A percentile compares a stretch with the other conserved stretches of the same genome.
These are phyloP conservation scores for Eupithecia pulchellata DNA, from an alignment of 2,888 invertebrate genomes.

Conservation along the genomic window DNA sequence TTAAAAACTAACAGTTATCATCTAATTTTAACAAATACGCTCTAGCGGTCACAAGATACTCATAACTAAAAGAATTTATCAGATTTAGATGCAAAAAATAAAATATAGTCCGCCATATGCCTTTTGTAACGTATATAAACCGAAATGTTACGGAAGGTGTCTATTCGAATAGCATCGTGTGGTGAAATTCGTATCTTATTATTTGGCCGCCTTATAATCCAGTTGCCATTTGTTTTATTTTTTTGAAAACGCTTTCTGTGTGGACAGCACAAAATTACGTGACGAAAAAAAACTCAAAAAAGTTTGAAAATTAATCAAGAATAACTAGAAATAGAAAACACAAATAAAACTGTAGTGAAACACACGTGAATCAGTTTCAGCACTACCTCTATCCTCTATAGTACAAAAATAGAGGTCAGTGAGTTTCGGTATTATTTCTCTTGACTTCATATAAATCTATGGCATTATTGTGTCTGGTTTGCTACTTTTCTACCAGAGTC, in stretches of 20 bases:
- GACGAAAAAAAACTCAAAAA: not conserved
- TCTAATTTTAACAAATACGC: constrained; percentile 84
- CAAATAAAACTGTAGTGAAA: too few species aligned
- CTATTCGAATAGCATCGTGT: not conserved
- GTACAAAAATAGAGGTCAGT: too few species aligned
- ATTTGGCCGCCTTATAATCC: constrained; percentile 66
- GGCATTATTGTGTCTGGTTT: too few species aligned
- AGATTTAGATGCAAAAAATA: constrained; percentile 86
- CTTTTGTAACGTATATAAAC: constrained; percentile 80
- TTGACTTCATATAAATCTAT: too few species aligned
- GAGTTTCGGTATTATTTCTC: too few species aligned
- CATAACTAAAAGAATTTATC: constrained; percentile 86
- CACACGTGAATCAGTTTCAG: not conserved
- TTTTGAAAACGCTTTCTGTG: constrained; percentile 64
- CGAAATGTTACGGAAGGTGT: constrained; percentile 35
- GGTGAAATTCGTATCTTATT: constrained; percentile 34
- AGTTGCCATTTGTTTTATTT: constrained; percentile 75
- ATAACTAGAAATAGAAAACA: too few species aligned
- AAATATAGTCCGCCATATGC: constrained; percentile 85
- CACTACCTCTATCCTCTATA: too few species aligned
- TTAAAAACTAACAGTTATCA: constrained; percentile 83
- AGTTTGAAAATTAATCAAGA: too few species aligned
- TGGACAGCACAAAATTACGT: constrained; percentile 41
- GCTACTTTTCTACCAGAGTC: too few species aligned
- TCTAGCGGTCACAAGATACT: constrained; percentile 84